Evolutionary conservation across 2,888 invertebrate species (phyloP), one percentile per base, ranked within the genome.

Genomic region (Aleiodes leptofemur): DNA sequence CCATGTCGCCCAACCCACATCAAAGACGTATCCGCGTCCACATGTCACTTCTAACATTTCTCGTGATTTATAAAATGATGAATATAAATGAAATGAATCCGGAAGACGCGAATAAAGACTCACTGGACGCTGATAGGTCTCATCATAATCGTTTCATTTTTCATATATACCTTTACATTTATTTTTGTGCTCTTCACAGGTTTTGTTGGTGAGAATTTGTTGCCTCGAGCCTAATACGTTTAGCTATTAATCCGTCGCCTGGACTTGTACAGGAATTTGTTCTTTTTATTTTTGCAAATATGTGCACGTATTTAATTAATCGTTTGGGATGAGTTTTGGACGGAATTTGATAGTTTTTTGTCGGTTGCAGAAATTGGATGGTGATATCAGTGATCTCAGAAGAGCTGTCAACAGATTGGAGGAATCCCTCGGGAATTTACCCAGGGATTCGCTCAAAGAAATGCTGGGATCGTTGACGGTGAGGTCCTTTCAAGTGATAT

Each of bases 391-490:
- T 89, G 92, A 92, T 86, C 92, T 96, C 83, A 93, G 94, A 83
- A 91, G 92, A 88, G 93, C 93, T 84, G 91, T 95, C 81, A 92
- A 91, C 82, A 91, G 91, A 82, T 92, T 94, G 79, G 95, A 95
- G 91, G 91, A 91, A 79, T 92, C 92, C 82, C 92, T 95, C 82
- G 91, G 92, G 74, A 92, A 92, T 85, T 91, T 96, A 81, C 95
- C 96, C 16, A 91, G 92, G 81, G 93, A 93, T 86, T 95, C 93
- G 87, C 92, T 95, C 83, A 92, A 93, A 80, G 92, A 93, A 72
- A 95, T 96, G 94, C 92, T 94, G 81, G 90, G 91, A 69, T 94
- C 94, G 81, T 91, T 96, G 57, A 92, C 92, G 93, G 96, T 96
- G 91, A 94, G 92, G 69, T 71, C 59, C 13, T 34, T 61, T 50